Evolutionary conservation across 2,797 vertebrate species (phyloP), one percentile per base, ranked within the genome.

Genomic region (Labroides dimidiatus): DNA sequence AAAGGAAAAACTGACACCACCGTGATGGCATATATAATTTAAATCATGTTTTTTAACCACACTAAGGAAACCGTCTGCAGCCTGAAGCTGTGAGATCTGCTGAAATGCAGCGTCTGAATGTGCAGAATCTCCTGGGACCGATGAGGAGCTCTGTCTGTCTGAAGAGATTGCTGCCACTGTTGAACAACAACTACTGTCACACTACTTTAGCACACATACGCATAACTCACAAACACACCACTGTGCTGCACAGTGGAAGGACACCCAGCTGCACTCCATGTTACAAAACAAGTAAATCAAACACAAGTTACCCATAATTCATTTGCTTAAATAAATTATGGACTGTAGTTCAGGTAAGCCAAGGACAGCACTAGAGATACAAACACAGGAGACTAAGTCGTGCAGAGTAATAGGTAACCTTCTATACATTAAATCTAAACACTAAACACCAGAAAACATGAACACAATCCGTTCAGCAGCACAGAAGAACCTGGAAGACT

Each of bases 251-350:
- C 55, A 71, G 69, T 15, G 9, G 58, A 76, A 44, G 39, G 20
- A 73, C 64, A 75, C 30, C 12, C n/a, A 71, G 30, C 63, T 82
- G 56, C 48, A 52, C 47, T 62, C 57, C 17, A 48, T 3, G 36
- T 16, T 48, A 57, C 33, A 44, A 6, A 43, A 71, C 53, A 65
- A 41, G 37, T 24, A 75, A 64, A 73, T 15, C 52, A 10, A 48
- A 68, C 52, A 70, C 15, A 17, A 45, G 17, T 69, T 24, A 65
- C 15, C 82, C 88, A 90, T 91, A 80, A 90, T 89, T 89, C 36
- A 82, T 89, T 84, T 67, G 21, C 19, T 43, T n/a, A 37, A 86
- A 89, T 78, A 90, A 90, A 92, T 89, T 81, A 89, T 88, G 89
- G 84, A 56, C 62, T 59, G 64, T 54, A 41, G 61, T 75, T 74